Base-by-base conservation (phyloP, 1,140 invertebrate species). In the Rhagoletis pomonella region DNA sequence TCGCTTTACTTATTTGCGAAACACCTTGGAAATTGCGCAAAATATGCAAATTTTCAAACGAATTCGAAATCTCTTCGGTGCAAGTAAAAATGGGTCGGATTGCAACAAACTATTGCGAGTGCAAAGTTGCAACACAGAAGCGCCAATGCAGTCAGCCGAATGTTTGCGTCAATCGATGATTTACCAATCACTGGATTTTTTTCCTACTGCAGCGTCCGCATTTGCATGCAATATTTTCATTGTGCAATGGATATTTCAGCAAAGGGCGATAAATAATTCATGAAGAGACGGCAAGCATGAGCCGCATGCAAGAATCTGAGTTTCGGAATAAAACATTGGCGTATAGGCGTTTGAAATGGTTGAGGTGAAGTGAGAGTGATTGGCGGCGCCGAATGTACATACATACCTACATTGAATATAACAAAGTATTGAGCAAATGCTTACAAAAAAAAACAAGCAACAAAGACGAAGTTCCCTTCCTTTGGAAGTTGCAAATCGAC, bases 201-300 rank as follows among this genome's bases (percentile, higher is more conserved):
- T 5, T 42, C 6, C 29, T n/a, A n/a, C 17, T 62, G 60, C 73
- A 58, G 55, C 6, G 55, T 55, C 19, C 17, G 55, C 50, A 55
- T 81, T 81, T 81, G 73, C 50, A 81, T 81, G 73, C 73, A 44
- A 81, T 47, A 81, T 3, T 14, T 62, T 9, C n/a, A n/a, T 62
- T 62, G 60, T 3, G 29, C n/a, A 17, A 17, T 9, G 60, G 29
- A 14, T 19, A 55, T 81, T 81, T 81, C 73, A 14, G n/a, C n/a
- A 81, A n/a, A 81, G 44, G 47, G 73, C 47, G 47, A 81, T 81
- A 81, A 58, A 81, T 81, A 81, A 81, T 81, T 81, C 73, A 81
- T 81, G 73, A n/a, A 7, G 17, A 81, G 44, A 55, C 17, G 50
- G 19, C 44, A 58, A 4, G 9, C 42, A 19, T 19, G n/a, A 19